phyloP scores from a whole-genome alignment of 2,113 vertebrate genomes.

The Hemichromis elongatus region DNA sequence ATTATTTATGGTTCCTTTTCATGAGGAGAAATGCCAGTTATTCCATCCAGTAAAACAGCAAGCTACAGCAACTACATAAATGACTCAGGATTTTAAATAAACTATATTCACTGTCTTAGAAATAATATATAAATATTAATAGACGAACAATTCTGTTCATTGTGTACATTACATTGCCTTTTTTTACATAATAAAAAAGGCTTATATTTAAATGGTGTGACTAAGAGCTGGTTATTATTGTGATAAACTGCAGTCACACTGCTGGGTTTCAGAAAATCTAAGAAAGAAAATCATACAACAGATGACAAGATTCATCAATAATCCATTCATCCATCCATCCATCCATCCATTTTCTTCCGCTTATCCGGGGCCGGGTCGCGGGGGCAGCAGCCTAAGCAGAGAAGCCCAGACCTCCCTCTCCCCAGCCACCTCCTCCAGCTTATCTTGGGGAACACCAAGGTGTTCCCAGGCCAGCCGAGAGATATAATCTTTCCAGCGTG shows the following conservation, averaged over 20 bases:
- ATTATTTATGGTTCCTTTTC: conserved; percentile 55
- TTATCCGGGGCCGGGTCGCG: no score
- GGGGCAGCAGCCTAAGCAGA: not conserved
- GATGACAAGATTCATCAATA: not conserved
- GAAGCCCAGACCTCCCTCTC: no score
- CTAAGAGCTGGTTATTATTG: not conserved
- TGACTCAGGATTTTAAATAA: not conserved
- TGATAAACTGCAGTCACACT: not conserved
- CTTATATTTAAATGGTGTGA: not conserved
- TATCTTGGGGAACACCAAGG: no score
- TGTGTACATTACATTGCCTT: not conserved
- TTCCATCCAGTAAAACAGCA: conserved; percentile 40
- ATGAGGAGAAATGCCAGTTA: conserved; percentile 44
- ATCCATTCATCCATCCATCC: no score
- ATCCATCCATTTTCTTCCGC: no score
- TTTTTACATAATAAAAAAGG: not conserved
- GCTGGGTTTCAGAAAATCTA: not conserved
- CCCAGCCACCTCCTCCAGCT: no score
- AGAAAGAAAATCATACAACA: not conserved
- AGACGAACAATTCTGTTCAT: not conserved
- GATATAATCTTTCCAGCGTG: no score
- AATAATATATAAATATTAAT: not conserved
- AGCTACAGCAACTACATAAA: conserved; percentile 22
- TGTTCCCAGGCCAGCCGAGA: no score
- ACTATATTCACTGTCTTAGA: not conserved